Conservation (phyloP, 1,140 invertebrate genomes). For the Lepidotrigona ventralis region DNA sequence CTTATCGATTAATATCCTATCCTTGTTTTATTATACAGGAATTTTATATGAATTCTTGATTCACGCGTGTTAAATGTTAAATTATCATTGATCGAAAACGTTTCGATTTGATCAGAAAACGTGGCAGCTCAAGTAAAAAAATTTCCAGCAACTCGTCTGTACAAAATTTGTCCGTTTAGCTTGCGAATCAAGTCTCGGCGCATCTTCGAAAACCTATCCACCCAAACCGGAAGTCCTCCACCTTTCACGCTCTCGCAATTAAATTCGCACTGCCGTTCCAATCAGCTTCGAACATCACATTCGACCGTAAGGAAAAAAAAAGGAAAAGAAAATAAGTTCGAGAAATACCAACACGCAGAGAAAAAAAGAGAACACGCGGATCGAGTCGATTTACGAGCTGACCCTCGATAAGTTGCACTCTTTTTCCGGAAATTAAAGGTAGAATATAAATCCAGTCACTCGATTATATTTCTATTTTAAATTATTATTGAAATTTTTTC, state of each 20-base stretch:
- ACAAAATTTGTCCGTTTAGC: not conserved
- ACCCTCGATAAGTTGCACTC: not conserved
- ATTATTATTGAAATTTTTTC: not conserved
- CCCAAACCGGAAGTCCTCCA: constrained; percentile 4
- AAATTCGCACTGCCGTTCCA: not conserved
- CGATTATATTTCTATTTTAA: no score
- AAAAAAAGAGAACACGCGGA: not conserved
- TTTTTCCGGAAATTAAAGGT: not conserved
- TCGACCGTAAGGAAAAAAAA: not conserved
- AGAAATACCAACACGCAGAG: not conserved
- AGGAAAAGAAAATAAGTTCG: no score
- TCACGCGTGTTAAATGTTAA: no score
- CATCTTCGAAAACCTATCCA: not conserved
- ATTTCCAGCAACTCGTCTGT: not conserved
- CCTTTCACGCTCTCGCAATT: constrained; percentile 8
- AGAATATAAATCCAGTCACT: not conserved
- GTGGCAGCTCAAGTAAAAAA: not conserved
- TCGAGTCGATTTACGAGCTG: not conserved
- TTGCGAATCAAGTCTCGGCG: not conserved
- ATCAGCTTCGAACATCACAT: not conserved
- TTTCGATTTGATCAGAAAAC: not conserved
- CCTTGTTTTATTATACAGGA: no score
- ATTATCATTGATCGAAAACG: no score
- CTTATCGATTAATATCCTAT: not conserved
- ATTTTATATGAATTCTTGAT: no score